Base-by-base conservation (phyloP, 2,113 vertebrate genomes). In the Aplodontia rufa region DNA sequence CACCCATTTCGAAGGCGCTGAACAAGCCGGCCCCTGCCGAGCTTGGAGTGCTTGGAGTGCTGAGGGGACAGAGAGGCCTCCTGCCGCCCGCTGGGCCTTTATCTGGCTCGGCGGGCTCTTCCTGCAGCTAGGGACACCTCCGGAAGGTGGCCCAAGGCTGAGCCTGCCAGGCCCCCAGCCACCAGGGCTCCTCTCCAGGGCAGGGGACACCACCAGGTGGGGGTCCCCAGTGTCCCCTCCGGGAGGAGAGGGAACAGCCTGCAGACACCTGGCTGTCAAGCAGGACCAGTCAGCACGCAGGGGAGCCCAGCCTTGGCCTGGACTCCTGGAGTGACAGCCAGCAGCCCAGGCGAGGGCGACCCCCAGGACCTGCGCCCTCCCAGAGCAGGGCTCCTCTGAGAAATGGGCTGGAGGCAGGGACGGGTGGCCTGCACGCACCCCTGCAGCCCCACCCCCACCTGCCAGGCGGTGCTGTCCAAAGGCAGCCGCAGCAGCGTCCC, bases 71-170 rank as follows among this genome's bases (percentile, higher is more conserved):
- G 60, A 95, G 71, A 13, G 6, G 90, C 55, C 28, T 58, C 91
- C 91, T 79, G 64, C 0, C 85, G 95, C 97, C 96, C 0, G 71
- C 97, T 95, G 98, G 84, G 97, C 95, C 97, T 98, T 97, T 98
- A 95, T 97, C 94, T 11, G 62, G 60, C 66, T 53, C 83, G 0
- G 32, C 68, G 1, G 30, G 64, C 93, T 64, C 69, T 95, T 91
- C 75, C 84, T 14, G 62, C 35, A 40, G 81, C 80, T 19, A 28
- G 12, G 0, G 74, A 42, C 24, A 17, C 66, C 81, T 83, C 45
- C 45, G 0, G 14, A 0, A 0, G 30, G 62, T 30, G 32, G 74
- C 62, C 49, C 53, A 24, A 24, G 53, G 20, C 19, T 79, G 74
- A 3, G 84, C n/a, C n/a, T n/a, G 94, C 68, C 6, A 68, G 5